phyloP scores from a whole-genome alignment of 1,140 invertebrate species.

The Lasioglossum baleicum region DNA sequence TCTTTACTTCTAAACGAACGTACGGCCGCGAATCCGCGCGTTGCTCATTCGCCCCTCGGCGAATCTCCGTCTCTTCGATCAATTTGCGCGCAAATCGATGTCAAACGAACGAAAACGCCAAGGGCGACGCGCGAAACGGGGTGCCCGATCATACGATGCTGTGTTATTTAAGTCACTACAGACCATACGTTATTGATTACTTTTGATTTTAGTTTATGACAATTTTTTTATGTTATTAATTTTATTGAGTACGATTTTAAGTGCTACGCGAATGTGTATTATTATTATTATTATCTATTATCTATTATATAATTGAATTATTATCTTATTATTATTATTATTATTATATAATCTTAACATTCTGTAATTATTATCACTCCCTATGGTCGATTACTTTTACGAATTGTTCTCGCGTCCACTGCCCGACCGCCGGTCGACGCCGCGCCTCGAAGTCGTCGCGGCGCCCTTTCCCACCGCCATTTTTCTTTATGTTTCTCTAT shows the following conservation, averaged over 20 bases:
- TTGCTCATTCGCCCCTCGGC: conserved; percentile 2
- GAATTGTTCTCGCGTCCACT: conserved; percentile 72
- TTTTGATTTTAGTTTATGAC: conserved; percentile 79
- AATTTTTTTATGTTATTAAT: conserved; percentile 80
- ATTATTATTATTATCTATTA: conserved; percentile 66
- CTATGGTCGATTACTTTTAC: conserved; percentile 67
- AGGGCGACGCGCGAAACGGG: conserved; percentile 58
- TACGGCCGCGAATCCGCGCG: conserved; percentile 39
- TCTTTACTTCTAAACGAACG: conserved; percentile 51
- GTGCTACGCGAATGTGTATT: conserved; percentile 65
- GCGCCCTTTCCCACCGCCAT: conserved; percentile 21
- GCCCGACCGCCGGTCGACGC: conserved; percentile 57
- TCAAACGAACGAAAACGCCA: neutral
- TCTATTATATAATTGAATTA: conserved; percentile 59
- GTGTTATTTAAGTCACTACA: conserved; percentile 79
- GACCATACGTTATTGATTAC: conserved; percentile 78
- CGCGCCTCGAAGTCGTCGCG: conserved; percentile 42
- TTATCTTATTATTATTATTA: conserved; percentile 67
- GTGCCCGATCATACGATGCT: conserved; percentile 75
- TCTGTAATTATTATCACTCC: conserved; percentile 64
- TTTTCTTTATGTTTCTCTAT: neutral
- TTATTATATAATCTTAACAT: conserved; percentile 71
- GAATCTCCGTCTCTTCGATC: no score
- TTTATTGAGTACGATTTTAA: conserved; percentile 77
- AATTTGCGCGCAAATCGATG: neutral